phyloP scores from a whole-genome alignment of 2,113 vertebrate genomes.

The Grantiella picta region DNA sequence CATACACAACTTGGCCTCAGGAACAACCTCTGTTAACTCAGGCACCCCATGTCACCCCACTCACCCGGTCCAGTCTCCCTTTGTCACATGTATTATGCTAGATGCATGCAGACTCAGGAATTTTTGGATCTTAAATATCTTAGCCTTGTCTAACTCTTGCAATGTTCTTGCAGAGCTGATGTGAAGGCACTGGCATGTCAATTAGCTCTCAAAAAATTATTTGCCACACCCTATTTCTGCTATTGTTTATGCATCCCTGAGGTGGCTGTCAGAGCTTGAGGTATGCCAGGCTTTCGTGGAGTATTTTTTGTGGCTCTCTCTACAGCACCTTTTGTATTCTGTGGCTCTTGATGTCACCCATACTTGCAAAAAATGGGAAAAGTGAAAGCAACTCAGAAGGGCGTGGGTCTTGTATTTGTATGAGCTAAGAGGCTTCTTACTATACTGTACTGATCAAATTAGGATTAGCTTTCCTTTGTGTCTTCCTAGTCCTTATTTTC shows the following conservation, averaged over 20 bases:
- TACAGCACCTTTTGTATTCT: not conserved
- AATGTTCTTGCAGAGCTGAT: not conserved
- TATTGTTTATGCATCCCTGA: not conserved
- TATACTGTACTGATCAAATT: not conserved
- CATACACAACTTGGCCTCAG: not conserved
- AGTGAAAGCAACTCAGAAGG: not conserved
- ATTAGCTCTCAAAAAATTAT: not conserved
- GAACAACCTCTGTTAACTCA: not conserved
- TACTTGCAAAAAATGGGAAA: not conserved
- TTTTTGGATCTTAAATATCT: not conserved
- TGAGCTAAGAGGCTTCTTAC: not conserved
- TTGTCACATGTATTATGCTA: not conserved
- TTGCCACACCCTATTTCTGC: not conserved
- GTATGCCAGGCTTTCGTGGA: not conserved
- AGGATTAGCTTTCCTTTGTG: not conserved
- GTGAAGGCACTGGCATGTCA: not conserved
- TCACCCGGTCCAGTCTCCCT: not conserved
- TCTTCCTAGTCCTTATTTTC: not conserved
- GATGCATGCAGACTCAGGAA: no score
- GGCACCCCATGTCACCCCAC: not conserved
- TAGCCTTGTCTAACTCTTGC: not conserved
- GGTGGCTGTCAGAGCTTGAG: not conserved
- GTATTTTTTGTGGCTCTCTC: not conserved
- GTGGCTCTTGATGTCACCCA: not conserved
- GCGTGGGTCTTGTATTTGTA: not conserved